Evolutionary conservation across 2,113 vertebrate species (phyloP).

Genomic region (Apodemus sylvaticus): DNA sequence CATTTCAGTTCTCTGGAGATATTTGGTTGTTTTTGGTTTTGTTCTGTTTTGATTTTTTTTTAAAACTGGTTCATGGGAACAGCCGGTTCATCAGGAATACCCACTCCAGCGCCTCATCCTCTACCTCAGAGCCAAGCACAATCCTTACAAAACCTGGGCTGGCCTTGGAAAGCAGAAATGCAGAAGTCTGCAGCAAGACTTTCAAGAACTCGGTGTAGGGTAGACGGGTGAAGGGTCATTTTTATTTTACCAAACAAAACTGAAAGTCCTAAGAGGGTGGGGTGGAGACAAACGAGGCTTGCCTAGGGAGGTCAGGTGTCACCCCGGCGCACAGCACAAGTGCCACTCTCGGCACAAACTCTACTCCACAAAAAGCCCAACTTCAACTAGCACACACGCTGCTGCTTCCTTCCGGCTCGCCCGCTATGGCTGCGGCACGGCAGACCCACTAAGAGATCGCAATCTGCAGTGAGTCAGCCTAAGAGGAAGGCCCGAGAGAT

Average conservation of each 20-base stretch:
- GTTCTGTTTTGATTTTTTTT: neutral
- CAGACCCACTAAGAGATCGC: constrained; percentile 28
- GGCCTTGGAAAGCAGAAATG: constrained; percentile 44
- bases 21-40: neutral
- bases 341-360: neutral
- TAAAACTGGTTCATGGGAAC: neutral
- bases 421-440: neutral
- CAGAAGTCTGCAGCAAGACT: constrained; percentile 5
- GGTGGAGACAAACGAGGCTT: neutral
- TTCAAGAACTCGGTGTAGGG: constrained; percentile 21
- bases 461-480: neutral
- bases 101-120: neutral
- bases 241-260: constrained; percentile 10
- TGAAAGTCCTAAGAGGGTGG: neutral
- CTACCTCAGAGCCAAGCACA: neutral
- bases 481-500: neutral
- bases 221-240: neutral
- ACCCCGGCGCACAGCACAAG: neutral
- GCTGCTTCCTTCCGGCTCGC: constrained; percentile 56
- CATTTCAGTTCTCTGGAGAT: neutral
- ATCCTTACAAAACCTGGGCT: neutral
- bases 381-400: neutral
- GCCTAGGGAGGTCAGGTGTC: neutral
- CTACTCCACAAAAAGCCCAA: neutral
- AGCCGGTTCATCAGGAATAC: neutral